Evolutionary conservation across 2,113 vertebrate species (phyloP), one percentile per base, ranked within the genome.

Genomic region (Dicaeum eximium): DNA sequence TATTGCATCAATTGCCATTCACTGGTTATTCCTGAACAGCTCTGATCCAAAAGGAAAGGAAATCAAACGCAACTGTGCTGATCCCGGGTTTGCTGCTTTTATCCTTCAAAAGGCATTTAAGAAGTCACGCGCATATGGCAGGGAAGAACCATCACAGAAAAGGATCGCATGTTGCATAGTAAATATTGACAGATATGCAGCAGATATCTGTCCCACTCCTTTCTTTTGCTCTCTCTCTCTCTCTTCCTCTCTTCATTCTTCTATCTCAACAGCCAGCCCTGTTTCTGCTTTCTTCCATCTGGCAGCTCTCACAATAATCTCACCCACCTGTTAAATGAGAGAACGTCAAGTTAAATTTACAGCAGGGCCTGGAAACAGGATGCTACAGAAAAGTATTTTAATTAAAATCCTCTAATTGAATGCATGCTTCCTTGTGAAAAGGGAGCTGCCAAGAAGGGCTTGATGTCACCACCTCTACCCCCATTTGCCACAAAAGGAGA

Each of bases 321-420:
- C 96, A 93, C 96, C 98, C 98, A 98, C 98, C 98, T 98, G 98
- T 98, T 98, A 98, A 98, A 98, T 98, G 96, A 97, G 97, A 97
- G 97, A 96, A 98, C 21, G 96, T 98, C 98, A 98, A 97, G 97
- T 97, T 98, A 97, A 98, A 98, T 98, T 98, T 98, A 98, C 97
- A 98, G 96, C 97, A 95, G 91, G 91, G 97, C 96, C 96, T 96
- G 97, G 97, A 98, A 98, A 98, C 97, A 98, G 98, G 98, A 98
- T 97, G 98, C 97, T 97, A 97, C 97, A 98, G 97, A 97, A 91
- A 97, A 98, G 96, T 96, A 97, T 98, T 98, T 98, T 98, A 98
- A 98, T 98, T 98, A 98, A 98, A 98, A 98, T 98, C 96, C 97
- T 97, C 97, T 98, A 98, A 98, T 98, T 98, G 97, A 97, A 98